A percentile compares a stretch with the other conserved stretches of the same genome.
phyloP scores from a whole-genome alignment of 2,113 vertebrate species.

The Tichodroma muraria region DNA sequence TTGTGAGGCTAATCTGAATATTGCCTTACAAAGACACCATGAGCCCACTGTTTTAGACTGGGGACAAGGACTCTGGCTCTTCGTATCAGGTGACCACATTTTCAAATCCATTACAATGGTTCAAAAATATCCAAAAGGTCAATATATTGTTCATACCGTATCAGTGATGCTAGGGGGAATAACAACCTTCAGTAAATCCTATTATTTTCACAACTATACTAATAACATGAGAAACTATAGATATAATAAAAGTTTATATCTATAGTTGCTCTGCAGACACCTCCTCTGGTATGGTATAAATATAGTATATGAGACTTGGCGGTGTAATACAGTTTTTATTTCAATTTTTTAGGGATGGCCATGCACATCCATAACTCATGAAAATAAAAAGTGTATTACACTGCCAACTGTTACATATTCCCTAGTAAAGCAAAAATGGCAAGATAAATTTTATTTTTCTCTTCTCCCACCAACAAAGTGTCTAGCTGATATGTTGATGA shows the following conservation, averaged over 20 bases:
- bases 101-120: slow-evolving; percentile 7
- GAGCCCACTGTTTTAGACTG: neutral
- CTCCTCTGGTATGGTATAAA: slow-evolving; percentile 71
- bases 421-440: slow-evolving; percentile 69
- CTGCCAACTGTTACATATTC: slow-evolving; percentile 72
- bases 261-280: slow-evolving; percentile 70
- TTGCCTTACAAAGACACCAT: neutral
- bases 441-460: slow-evolving; percentile 68
- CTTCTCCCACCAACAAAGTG: slow-evolving; percentile 32
- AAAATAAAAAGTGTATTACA: slow-evolving; percentile 73
- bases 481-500: slow-evolving; percentile 34
- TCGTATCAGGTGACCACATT: neutral
- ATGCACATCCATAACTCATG: slow-evolving; percentile 70
- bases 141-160: slow-evolving; percentile 60
- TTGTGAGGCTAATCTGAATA: neutral
- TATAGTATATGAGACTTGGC: slow-evolving; percentile 71
- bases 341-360: slow-evolving; percentile 70
- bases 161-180: slow-evolving; percentile 55
- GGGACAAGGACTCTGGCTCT: neutral
- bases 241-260: slow-evolving; percentile 72
- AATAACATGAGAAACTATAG: slow-evolving; percentile 71
- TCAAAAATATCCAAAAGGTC: slow-evolving; percentile 44
- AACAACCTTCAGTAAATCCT: slow-evolving; percentile 68
- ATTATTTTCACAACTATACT: slow-evolving; percentile 71
- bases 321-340: slow-evolving; percentile 71